Percentiles rank a stretch among this genome's conserved stretches.
Conservation (phyloP, 2,113 vertebrate species). For the Psittacula cyanocephala region DNA sequence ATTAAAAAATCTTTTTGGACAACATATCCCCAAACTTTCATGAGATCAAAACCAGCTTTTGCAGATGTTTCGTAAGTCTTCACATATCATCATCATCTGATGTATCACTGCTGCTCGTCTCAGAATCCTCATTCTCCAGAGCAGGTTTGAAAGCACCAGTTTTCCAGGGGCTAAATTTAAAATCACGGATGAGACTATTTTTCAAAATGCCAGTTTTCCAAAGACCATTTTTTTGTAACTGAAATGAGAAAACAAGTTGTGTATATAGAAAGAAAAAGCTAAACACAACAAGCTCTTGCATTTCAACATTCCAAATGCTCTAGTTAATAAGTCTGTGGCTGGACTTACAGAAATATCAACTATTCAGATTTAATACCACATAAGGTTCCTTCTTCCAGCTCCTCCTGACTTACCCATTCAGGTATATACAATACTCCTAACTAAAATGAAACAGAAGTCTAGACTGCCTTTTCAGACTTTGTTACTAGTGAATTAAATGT, state of each 20-base stretch:
- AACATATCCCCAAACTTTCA: slow-evolving; percentile 65
- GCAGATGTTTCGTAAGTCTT: slow-evolving; percentile 54
- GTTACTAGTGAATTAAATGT: not conserved
- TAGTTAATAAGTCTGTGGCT: not conserved
- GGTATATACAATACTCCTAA: not conserved
- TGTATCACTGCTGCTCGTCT: slow-evolving; percentile 84
- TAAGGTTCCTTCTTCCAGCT: not conserved
- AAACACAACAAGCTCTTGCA: not conserved
- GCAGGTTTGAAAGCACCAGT: slow-evolving; percentile 75
- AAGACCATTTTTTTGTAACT: slow-evolving; percentile 82
- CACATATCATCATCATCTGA: slow-evolving; percentile 82
- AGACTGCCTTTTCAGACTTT: not conserved
- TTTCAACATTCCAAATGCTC: not conserved
- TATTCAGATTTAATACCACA: not conserved
- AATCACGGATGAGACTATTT: slow-evolving; percentile 75
- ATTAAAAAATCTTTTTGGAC: slow-evolving; percentile 47
- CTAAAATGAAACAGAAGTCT: not conserved
- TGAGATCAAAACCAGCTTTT: slow-evolving; percentile 51
- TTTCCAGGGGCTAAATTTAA: slow-evolving; percentile 78
- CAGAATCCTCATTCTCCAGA: slow-evolving; percentile 78
- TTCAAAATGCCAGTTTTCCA: slow-evolving; percentile 80
- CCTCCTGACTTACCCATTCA: not conserved
- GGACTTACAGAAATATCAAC: not conserved
- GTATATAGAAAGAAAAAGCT: not conserved
- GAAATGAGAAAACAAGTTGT: slow-evolving; percentile 14